Evolutionary conservation across 2,888 invertebrate species (phyloP).

Genomic region (Axea sp.): DNA sequence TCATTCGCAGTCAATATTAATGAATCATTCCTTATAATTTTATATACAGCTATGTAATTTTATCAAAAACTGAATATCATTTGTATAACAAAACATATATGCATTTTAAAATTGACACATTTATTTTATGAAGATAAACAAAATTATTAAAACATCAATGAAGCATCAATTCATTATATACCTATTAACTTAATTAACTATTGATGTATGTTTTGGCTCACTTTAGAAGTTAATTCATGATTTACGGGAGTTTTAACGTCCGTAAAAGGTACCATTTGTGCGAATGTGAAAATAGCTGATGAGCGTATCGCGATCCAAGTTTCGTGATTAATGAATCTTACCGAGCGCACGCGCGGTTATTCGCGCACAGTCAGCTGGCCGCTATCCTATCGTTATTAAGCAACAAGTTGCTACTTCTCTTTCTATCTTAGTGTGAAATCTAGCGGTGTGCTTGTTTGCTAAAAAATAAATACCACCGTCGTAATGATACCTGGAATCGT

Average conservation of each 20-base stretch:
- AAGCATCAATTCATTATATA: too few relatives aligned
- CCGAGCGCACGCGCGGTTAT: conserved; percentile 56
- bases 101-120: too few relatives aligned
- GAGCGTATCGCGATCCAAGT: conserved; percentile 40
- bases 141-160: too few relatives aligned
- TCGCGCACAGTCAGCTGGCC: conserved; percentile 59
- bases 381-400: conserved; percentile 69
- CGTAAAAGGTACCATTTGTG: conserved; percentile 19
- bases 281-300: conserved; percentile 40
- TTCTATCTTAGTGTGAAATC: conserved; percentile 59
- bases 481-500: conserved; percentile 38
- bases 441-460: conserved; percentile 43
- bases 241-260: conserved; percentile 8
- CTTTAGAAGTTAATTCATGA: too few relatives aligned
- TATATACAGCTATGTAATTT: too few relatives aligned
- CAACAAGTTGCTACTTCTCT: conserved; percentile 71
- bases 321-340: conserved; percentile 61
- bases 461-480: conserved; percentile 45
- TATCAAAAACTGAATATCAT: too few relatives aligned
- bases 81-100: too few relatives aligned
- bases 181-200: too few relatives aligned
- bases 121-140: too few relatives aligned
- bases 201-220: too few relatives aligned
- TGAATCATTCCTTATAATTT: too few relatives aligned
- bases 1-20: too few relatives aligned